These are phyloP conservation scores for Protophormia terraenovae DNA, from an alignment of 2,888 invertebrate genomes.

Conservation along the genomic window DNA sequence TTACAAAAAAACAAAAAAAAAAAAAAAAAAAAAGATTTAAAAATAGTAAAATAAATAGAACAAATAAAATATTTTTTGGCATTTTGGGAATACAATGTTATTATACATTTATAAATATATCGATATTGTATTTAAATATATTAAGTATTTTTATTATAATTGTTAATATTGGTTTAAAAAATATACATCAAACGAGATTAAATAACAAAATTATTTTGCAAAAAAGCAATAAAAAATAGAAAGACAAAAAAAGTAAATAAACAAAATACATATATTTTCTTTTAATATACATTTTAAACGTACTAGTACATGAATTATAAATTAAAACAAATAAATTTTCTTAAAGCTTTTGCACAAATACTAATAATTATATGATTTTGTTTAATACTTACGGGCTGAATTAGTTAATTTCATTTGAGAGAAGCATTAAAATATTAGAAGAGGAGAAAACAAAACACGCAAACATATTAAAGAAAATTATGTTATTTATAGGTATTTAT, in stretches of 20 bases:
- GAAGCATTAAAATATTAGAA: slow-evolving; percentile 47
- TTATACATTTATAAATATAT: slow-evolving; percentile 3
- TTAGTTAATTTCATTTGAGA: slow-evolving; percentile 22
- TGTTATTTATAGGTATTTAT: background rate
- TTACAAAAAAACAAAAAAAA: background rate
- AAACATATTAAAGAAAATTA: slow-evolving; percentile 51
- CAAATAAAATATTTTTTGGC: slow-evolving; percentile 48
- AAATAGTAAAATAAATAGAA: slow-evolving; percentile 35
- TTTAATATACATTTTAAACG: background rate
- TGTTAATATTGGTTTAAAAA: too few relatives aligned
- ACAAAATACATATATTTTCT: slow-evolving; percentile 27
- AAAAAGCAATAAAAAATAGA: slow-evolving; percentile 36
- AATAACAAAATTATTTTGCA: slow-evolving; percentile 23
- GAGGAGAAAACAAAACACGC: slow-evolving; percentile 50
- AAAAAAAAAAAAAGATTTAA: slow-evolving; percentile 14
- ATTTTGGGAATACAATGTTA: slow-evolving; percentile 21
- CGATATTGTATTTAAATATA: slow-evolving; percentile 18
- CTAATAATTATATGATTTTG: background rate
- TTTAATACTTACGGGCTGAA: slow-evolving; percentile 63
- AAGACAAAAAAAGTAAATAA: slow-evolving; percentile 27
- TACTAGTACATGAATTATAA: background rate
- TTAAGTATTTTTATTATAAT: background rate
- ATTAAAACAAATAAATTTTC: background rate
- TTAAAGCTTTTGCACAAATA: slow-evolving; percentile 9
- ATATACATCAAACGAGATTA: background rate